A percentile compares a stretch with the other conserved stretches of the same genome.
These are phyloP conservation scores for Pseudomyrmex flavicornis DNA, from an alignment of 1,140 invertebrate genomes.

Conservation along the genomic window DNA sequence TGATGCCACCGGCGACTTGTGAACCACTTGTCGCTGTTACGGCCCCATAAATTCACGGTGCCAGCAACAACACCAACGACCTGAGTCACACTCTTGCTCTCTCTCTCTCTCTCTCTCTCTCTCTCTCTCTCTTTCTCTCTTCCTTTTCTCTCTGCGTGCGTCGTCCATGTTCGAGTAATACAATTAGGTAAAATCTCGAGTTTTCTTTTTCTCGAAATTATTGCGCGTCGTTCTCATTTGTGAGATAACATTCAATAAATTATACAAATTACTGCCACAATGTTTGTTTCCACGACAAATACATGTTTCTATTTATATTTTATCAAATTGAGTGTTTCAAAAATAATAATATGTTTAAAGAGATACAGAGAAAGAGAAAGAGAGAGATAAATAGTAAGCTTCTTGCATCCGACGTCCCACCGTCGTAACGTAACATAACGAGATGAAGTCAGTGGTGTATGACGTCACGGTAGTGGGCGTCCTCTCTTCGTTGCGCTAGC, in stretches of 20 bases:
- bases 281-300: no score
- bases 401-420: conserved; percentile 84
- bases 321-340: no score
- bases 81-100: conserved; percentile 62
- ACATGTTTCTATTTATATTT: no score
- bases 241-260: no score
- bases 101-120: conserved; percentile 47
- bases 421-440: conserved; percentile 81
- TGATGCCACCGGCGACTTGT: conserved; percentile 85
- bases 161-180: conserved; percentile 71
- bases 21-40: conserved; percentile 86
- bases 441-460: conserved; percentile 84
- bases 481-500: conserved; percentile 80
- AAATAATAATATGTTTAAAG: not conserved
- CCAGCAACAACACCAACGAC: conserved; percentile 72
- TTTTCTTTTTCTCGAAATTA: not conserved
- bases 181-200: conserved; percentile 66
- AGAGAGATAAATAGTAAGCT: conserved; percentile 78
- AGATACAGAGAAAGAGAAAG: conserved; percentile 59
- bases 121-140: conserved; percentile 46
- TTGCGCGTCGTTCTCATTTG: no score
- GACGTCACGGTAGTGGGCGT: conserved; percentile 83
- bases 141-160: not conserved
- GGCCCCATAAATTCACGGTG: conserved; percentile 84
- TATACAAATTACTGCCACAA: no score